These are phyloP conservation scores for Hoplostethus mediterraneus DNA, from an alignment of 2,797 vertebrate genomes.

Conservation along the genomic window DNA sequence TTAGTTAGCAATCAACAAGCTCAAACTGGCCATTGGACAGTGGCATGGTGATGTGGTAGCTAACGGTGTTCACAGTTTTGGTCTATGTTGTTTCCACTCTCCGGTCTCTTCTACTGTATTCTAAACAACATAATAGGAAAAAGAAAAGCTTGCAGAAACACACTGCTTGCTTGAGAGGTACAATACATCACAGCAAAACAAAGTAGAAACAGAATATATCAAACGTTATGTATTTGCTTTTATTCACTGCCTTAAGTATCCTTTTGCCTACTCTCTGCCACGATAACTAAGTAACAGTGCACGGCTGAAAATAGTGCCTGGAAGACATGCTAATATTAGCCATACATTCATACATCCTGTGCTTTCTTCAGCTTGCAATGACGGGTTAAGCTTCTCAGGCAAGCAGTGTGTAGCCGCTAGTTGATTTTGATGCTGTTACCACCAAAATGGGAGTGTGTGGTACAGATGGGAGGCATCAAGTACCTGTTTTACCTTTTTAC, in stretches of 20 bases:
- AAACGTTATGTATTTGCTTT: constrained; percentile 28
- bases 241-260: neutral
- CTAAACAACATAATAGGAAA: constrained; percentile 1
- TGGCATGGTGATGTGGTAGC: neutral
- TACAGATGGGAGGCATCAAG: constrained; percentile 18
- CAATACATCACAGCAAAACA: neutral
- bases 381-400: constrained; percentile 18
- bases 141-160: neutral
- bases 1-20: too few relatives aligned
- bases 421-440: constrained; percentile 20
- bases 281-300: constrained; percentile 18
- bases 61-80: neutral
- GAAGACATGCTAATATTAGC: constrained; percentile 44
- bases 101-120: constrained; percentile 1
- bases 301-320: constrained; percentile 24
- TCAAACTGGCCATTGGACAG: neutral
- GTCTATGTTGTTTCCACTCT: neutral
- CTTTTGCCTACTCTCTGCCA: neutral
- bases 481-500: neutral
- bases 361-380: constrained; percentile 30
- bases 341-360: constrained; percentile 30
- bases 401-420: neutral
- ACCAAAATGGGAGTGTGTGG: neutral
- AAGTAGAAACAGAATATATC: constrained; percentile 11
- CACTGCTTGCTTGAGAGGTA: neutral